These are phyloP conservation scores for Scelioninae gen. 2 DNA, from an alignment of 2,888 invertebrate species.

Conservation along the genomic window DNA sequence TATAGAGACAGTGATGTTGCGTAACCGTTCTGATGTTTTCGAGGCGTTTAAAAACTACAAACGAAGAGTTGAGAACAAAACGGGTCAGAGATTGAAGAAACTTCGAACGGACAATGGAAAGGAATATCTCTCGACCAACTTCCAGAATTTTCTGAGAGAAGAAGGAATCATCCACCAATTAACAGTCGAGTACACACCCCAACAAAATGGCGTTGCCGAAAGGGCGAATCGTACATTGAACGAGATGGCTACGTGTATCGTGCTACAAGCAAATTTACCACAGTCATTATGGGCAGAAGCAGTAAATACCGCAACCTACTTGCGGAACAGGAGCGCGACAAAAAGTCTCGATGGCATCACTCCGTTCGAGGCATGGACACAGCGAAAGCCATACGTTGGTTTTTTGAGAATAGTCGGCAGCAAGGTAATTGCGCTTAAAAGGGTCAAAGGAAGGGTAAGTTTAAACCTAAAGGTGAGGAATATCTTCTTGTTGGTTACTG, in stretches of 20 bases:
- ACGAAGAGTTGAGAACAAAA: slow-evolving; percentile 37
- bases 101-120: slow-evolving; percentile 55
- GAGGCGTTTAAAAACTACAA: slow-evolving; percentile 55
- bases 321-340: slow-evolving; percentile 12
- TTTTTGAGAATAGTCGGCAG: slow-evolving; percentile 23
- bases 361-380: slow-evolving; percentile 13
- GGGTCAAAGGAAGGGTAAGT: slow-evolving; percentile 12
- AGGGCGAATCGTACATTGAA: slow-evolving; percentile 65
- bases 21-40: slow-evolving; percentile 45
- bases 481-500: slow-evolving; percentile 19
- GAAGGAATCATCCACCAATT: slow-evolving; percentile 50
- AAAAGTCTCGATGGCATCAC: slow-evolving; percentile 10
- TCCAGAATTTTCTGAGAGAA: slow-evolving; percentile 32
- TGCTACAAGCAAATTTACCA: slow-evolving; percentile 55
- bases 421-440: slow-evolving; percentile 19
- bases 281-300: slow-evolving; percentile 67
- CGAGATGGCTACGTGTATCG: slow-evolving; percentile 64
- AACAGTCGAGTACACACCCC: slow-evolving; percentile 63
- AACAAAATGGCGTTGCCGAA: slow-evolving; percentile 68
- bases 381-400: slow-evolving; percentile 7
- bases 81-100: slow-evolving; percentile 40
- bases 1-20: slow-evolving; percentile 35
- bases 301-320: slow-evolving; percentile 61
- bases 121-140: slow-evolving; percentile 55
- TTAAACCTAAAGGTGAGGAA: slow-evolving; percentile 25